A percentile compares a stretch with the other conserved stretches of the same genome.
These are phyloP conservation scores for Drosophila carrolli DNA, from an alignment of 1,140 invertebrate species.

Conservation along the genomic window DNA sequence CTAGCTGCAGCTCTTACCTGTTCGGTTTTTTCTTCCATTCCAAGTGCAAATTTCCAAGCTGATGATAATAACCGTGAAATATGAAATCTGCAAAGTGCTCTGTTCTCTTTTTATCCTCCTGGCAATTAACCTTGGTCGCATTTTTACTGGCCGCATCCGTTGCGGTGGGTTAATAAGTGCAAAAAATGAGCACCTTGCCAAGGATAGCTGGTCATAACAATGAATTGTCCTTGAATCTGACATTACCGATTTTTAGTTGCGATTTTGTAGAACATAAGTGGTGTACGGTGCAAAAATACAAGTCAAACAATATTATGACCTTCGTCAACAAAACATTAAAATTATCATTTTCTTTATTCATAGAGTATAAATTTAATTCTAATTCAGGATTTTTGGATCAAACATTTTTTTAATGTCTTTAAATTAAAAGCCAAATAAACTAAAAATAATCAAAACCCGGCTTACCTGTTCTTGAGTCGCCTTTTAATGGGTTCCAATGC, in stretches of 20 bases:
- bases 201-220: slow-evolving; percentile 19
- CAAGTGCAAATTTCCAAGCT: slow-evolving; percentile 49
- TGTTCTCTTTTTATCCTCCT: slow-evolving; percentile 49
- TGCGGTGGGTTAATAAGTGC: slow-evolving; percentile 32
- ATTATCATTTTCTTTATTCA: no score
- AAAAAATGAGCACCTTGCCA: slow-evolving; percentile 22
- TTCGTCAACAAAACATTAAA: not conserved
- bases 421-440: not conserved
- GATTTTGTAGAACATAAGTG: not conserved
- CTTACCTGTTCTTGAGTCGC: not conserved
- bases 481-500: not conserved
- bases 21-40: slow-evolving; percentile 38
- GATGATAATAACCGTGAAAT: slow-evolving; percentile 68
- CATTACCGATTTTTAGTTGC: slow-evolving; percentile 3
- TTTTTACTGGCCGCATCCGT: slow-evolving; percentile 46
- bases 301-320: not conserved
- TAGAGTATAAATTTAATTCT: no score
- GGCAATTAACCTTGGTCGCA: slow-evolving; percentile 71
- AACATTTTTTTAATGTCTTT: not conserved
- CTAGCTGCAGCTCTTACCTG: slow-evolving; percentile 52
- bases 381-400: no score
- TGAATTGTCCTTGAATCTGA: slow-evolving; percentile 24
- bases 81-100: slow-evolving; percentile 47
- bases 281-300: not conserved
- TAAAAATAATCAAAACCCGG: not conserved